Evolutionary conservation across 2,113 vertebrate species (phyloP).

Genomic region (Colossoma macropomum): DNA sequence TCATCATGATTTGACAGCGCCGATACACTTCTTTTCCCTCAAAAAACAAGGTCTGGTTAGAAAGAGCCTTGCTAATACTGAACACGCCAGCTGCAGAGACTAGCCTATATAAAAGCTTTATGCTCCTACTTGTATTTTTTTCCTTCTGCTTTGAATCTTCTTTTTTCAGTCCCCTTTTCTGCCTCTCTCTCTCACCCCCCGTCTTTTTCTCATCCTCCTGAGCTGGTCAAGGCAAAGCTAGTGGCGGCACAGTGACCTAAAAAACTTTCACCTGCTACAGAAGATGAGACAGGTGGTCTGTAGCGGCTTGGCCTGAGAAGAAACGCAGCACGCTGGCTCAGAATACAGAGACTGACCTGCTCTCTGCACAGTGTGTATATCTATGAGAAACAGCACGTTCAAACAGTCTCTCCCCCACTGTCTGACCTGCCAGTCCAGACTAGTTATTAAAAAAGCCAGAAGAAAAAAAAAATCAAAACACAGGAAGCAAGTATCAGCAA

Average conservation of each 20-base stretch:
- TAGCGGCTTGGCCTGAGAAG: not conserved
- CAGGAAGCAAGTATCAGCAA: not conserved
- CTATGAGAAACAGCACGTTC: slow-evolving; percentile 29
- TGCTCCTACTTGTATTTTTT: too few species aligned
- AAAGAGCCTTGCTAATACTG: too few species aligned
- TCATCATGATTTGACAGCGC: too few species aligned
- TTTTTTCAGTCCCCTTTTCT: not conserved
- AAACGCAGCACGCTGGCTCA: not conserved
- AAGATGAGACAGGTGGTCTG: not conserved
- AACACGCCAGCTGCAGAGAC: too few species aligned
- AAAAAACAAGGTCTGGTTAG: too few species aligned
- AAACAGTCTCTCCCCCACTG: not conserved
- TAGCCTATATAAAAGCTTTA: too few species aligned
- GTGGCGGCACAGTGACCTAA: slow-evolving; percentile 25
- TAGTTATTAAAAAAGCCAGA: slow-evolving; percentile 29
- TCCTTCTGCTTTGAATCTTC: not conserved
- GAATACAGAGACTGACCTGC: slow-evolving; percentile 1
- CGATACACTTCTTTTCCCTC: too few species aligned
- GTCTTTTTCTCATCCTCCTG: not conserved
- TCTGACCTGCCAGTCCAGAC: not conserved
- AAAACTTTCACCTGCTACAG: slow-evolving; percentile 32
- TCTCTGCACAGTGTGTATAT: not conserved
- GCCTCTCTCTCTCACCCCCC: not conserved
- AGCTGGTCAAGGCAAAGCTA: not conserved
- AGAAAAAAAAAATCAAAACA: not conserved